A percentile compares a stretch with the other conserved stretches of the same genome.
Evolutionary conservation across 1,140 invertebrate species (phyloP).

Genomic region (Agrilus planipennis): DNA sequence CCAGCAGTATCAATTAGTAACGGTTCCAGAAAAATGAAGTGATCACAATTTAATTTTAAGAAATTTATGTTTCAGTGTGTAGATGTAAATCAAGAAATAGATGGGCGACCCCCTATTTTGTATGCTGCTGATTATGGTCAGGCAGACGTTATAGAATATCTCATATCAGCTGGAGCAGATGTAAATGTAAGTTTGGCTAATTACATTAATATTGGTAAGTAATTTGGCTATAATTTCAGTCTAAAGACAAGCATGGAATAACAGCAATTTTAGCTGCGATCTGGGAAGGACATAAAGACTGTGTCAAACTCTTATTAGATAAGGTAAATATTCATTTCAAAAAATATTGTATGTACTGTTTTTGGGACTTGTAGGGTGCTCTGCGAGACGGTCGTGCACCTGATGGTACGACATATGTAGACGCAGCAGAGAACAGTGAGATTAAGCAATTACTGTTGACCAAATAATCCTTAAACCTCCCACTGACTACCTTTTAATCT

Average conservation of each 20-base stretch:
- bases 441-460: conserved; percentile 60
- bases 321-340: conserved; percentile 46
- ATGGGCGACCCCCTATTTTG: conserved; percentile 73
- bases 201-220: neutral
- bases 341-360: neutral
- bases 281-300: conserved; percentile 89
- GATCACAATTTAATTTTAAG: conserved; percentile 8
- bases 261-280: conserved; percentile 84
- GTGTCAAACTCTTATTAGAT: conserved; percentile 76
- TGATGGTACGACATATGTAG: conserved; percentile 73
- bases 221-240: conserved; percentile 40
- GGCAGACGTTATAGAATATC: conserved; percentile 75
- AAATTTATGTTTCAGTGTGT: conserved; percentile 56
- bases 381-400: conserved; percentile 71
- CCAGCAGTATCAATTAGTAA: conserved; percentile 5
- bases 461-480: conserved; percentile 3
- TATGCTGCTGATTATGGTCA: conserved; percentile 96
- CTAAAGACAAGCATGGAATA: conserved; percentile 87
- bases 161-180: conserved; percentile 80
- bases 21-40: neutral
- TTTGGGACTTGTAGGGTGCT: conserved; percentile 55
- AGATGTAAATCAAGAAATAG: conserved; percentile 74
- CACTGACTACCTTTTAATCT: too few relatives aligned
- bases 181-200: conserved; percentile 66
- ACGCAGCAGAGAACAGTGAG: conserved; percentile 85